phyloP scores from a whole-genome alignment of 2,113 vertebrate genomes.

The Amblyopsis rosae region DNA sequence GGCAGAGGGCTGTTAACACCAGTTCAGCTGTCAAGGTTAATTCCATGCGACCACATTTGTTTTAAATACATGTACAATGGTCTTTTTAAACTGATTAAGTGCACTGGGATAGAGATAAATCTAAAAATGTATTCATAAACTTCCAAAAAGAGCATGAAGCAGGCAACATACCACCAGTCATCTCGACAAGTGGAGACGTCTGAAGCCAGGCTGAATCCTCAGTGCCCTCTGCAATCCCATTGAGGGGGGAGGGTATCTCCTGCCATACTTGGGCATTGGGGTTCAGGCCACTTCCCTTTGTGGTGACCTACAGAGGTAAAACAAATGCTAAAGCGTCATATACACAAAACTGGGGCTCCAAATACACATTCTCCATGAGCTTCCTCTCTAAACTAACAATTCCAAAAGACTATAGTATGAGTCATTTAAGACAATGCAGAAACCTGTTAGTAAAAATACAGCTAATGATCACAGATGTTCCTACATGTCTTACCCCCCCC shows the following conservation, averaged over 20 bases:
- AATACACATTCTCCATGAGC: background rate
- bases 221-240: constrained; percentile 75
- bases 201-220: constrained; percentile 84
- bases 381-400: background rate
- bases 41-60: background rate
- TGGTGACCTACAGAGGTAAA: constrained; percentile 84
- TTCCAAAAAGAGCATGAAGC: background rate
- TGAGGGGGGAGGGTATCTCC: constrained; percentile 83
- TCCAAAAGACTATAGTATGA: constrained; percentile 22
- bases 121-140: too few relatives aligned
- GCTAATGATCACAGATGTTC: too few relatives aligned
- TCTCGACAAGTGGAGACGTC: constrained; percentile 57
- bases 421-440: background rate
- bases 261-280: constrained; percentile 99
- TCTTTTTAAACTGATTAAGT: too few relatives aligned
- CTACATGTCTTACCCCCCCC: too few relatives aligned
- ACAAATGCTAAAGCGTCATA: background rate
- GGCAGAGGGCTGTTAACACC: constrained; percentile 12
- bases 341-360: background rate
- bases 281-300: constrained; percentile 93
- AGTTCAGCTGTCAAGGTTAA: constrained; percentile 16
- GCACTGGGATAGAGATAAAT: too few relatives aligned
- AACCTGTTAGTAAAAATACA: too few relatives aligned
- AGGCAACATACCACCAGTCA: constrained; percentile 78
- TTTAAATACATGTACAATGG: background rate